Evolutionary conservation across 92 coral and sea anemone genomes (phyloP), one percentile per base, ranked within the genome.

Genomic region (Parazoanthus darwini): DNA sequence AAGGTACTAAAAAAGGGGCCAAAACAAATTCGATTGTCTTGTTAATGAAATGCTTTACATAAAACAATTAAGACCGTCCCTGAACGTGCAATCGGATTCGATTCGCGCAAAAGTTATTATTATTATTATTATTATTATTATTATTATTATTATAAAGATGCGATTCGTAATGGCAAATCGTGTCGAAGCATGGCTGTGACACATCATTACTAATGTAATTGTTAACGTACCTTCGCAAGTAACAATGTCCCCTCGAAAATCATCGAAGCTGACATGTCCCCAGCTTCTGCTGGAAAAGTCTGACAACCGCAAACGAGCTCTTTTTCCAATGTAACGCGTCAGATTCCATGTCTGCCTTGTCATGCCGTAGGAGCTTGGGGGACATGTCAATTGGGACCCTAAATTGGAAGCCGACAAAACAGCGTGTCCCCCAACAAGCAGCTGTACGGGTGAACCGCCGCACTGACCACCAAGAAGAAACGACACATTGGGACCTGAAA

Each of bases 221-320:
- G 42, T 39, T 4, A 39, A 39, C 4, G 42, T 39, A 80, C 70
- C 83, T 80, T 80, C 51, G 25, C 83, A 80, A 44, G 56, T 29
- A 11, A 16, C 83, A 14, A 80, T 80, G 83, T 26, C 71, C 22
- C 83, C 83, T 56, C 71, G 83, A 54, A 80, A 80, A 48, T 80
- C 83, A 6, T 80, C 83, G 33, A 80, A 80, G 4, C 83, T 80
- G 38, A 51, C 43, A 54, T 51, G 46, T 18, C 83, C 83, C 83
- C 83, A 80, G 68, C n/a, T 29, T 0, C 68, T 15, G 14, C 83
- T 80, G 44, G 70, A 80, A 80, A 80, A 80, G 70, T 80, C 83
- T 50, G 14, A 23, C 43, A 80, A 50, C 15, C 70, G 68, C 38
- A 80, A 51, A 10, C 70, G 83, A 51, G 83, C 83, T 51, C 2